phyloP scores from a whole-genome alignment of 2,797 vertebrate species.

The Catostomus latipinnis region DNA sequence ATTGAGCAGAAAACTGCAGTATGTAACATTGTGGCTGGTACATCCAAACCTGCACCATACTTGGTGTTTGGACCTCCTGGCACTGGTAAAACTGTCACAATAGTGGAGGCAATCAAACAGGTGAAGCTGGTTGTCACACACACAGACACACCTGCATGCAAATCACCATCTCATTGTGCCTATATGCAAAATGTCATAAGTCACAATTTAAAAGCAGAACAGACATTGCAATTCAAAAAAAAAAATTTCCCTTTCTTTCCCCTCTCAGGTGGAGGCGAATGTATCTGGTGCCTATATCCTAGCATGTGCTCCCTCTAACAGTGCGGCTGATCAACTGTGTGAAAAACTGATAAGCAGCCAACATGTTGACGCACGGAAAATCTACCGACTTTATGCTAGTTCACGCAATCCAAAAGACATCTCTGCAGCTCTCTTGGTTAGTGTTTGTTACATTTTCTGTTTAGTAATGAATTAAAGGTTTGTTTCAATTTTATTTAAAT shows the following conservation, averaged over 20 bases:
- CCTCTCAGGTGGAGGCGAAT: constrained; percentile 79
- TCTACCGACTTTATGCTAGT: constrained; percentile 87
- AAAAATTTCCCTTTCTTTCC: constrained; percentile 8
- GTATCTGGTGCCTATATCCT: constrained; percentile 78
- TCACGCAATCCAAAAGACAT: constrained; percentile 76
- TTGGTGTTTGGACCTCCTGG: constrained; percentile 96
- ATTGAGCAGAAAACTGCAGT: constrained; percentile 85
- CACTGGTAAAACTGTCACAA: constrained; percentile 94
- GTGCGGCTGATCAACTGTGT: constrained; percentile 90
- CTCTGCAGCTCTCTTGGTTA: constrained; percentile 77
- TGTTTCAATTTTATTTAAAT: not conserved
- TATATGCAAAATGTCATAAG: too few species aligned
- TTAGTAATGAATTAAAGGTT: not conserved
- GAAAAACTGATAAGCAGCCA: constrained; percentile 71
- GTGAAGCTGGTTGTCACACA: not conserved
- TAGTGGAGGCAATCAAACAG: constrained; percentile 96
- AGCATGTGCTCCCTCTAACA: constrained; percentile 92
- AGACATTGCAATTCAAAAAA: too few species aligned
- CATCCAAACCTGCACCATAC: constrained; percentile 90
- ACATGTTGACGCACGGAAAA: constrained; percentile 72
- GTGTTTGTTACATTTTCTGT: not conserved
- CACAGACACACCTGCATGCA: too few species aligned
- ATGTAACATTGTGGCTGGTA: constrained; percentile 84
- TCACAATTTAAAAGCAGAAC: too few species aligned
- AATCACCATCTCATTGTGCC: too few species aligned